phyloP scores from a whole-genome alignment of 2,797 vertebrate species.

The Lates japonicus region DNA sequence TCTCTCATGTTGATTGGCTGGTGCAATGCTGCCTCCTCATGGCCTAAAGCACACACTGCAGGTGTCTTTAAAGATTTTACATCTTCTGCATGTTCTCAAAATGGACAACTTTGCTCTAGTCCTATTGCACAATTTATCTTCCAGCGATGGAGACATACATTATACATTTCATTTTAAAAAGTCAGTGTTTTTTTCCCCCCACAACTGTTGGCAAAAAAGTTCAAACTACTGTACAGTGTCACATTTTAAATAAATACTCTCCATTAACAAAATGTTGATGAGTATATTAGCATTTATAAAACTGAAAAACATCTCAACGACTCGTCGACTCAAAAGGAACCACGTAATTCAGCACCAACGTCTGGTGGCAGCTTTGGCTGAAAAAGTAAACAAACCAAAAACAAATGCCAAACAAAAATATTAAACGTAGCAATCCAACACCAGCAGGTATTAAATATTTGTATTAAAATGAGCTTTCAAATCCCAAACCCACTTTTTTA shows the following conservation, averaged over 20 bases:
- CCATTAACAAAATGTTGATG: constrained; percentile 88
- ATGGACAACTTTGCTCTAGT: constrained; percentile 88
- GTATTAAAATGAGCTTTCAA: constrained; percentile 97
- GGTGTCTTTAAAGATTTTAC: constrained; percentile 80
- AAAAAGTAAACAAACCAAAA: constrained; percentile 83
- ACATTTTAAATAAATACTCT: constrained; percentile 93
- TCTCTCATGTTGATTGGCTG: constrained; percentile 88
- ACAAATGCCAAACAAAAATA: constrained; percentile 88
- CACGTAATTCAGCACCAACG: constrained; percentile 89
- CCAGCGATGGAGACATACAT: constrained; percentile 87
- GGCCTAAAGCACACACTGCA: constrained; percentile 82
- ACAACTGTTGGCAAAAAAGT: constrained; percentile 88
- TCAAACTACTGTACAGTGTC: constrained; percentile 89
- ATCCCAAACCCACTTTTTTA: constrained; percentile 93
- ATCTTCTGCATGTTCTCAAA: constrained; percentile 79
- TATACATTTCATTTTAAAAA: constrained; percentile 84
- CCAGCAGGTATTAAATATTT: constrained; percentile 98
- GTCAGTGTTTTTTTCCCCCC: constrained; percentile 73
- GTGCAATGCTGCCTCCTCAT: constrained; percentile 85
- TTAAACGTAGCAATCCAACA: constrained; percentile 89
- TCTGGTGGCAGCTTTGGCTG: constrained; percentile 96
- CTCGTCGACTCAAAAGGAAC: constrained; percentile 86
- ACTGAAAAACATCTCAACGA: constrained; percentile 84
- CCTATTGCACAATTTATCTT: constrained; percentile 96
- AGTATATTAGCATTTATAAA: constrained; percentile 90